Evolutionary conservation across 2,797 vertebrate species (phyloP), one percentile per base, ranked within the genome.

Genomic region (Leptoclinus maculatus): DNA sequence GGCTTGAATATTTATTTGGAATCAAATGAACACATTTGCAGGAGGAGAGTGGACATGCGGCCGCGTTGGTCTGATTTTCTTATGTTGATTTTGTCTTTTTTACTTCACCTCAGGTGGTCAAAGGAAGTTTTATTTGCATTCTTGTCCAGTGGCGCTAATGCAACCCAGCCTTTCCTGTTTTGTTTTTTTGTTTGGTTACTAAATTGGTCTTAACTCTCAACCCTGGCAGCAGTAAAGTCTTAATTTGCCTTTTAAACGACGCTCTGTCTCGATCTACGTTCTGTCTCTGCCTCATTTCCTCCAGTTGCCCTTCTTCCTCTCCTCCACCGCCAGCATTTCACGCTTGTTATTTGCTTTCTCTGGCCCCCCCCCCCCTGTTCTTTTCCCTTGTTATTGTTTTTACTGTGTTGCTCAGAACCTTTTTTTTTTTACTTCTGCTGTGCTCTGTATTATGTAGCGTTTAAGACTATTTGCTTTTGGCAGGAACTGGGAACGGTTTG

Each of bases 381-480:
- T 47, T 65, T 11, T 27, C 19, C 32, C 36, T 43, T 71, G 39
- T 85, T 77, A 49, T 73, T 38, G 9, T 60, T 73, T 66, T 66
- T 38, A 34, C 76, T 77, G 16, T 74, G 21, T 63, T 72, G 41
- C 71, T 65, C 59, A n/a, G 19, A 65, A 29, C 41, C 17, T 64
- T 49, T 38, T 63, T 16, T 19, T 60, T 68, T 49, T 23, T 58
- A 9, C 60, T 72, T 70, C 49, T 6, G 45, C 75, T 80, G 70
- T 63, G 60, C 25, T 62, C 75, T 76, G 73, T 34, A 81, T 76
- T 79, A 66, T 86, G 71, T 54, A 47, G 75, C 53, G 16, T 84
- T 80, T 83, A 74, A 79, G 78, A 79, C 69, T 69, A 62, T 87
- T 85, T 80, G 66, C 79, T 82, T 74, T 84, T 87, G 75, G 80